phyloP scores from a whole-genome alignment of 2,113 vertebrate genomes.

The Kobus ellipsiprymnus region DNA sequence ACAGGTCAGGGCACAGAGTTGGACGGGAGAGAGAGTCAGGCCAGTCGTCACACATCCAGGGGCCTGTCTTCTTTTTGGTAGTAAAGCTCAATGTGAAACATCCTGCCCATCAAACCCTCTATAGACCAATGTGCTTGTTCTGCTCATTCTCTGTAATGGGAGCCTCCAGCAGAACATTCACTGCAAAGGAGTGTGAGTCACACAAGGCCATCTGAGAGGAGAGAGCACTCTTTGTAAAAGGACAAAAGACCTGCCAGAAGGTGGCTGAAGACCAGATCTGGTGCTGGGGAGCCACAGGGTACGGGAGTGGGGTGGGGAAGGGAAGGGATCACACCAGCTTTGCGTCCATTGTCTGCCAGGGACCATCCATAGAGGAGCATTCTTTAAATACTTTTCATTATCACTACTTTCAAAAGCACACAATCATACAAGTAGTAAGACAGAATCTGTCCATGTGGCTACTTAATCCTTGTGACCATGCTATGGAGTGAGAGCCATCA shows the following conservation, averaged over 20 bases:
- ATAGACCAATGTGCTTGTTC: background rate
- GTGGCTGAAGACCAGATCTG: background rate
- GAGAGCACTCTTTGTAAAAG: background rate
- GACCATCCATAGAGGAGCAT: background rate
- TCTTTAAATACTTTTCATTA: background rate
- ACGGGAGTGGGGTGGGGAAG: accelerated
- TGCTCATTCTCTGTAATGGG: slow-evolving; percentile 7
- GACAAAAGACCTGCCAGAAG: slow-evolving; percentile 11
- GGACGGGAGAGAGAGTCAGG: background rate
- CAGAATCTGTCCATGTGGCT: background rate
- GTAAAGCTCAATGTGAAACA: background rate
- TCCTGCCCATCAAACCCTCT: background rate
- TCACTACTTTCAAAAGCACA: background rate
- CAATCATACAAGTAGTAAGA: background rate
- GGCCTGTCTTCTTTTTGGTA: background rate
- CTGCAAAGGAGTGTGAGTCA: slow-evolving; percentile 55
- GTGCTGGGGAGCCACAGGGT: background rate
- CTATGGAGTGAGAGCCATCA: too few species aligned
- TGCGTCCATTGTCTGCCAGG: background rate
- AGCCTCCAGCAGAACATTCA: slow-evolving; percentile 41
- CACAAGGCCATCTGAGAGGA: background rate
- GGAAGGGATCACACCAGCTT: background rate
- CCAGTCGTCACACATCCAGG: background rate
- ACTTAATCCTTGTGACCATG: background rate
- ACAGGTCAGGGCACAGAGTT: background rate